These are phyloP conservation scores for Poecile atricapillus DNA, from an alignment of 2,113 vertebrate species.

Conservation along the genomic window DNA sequence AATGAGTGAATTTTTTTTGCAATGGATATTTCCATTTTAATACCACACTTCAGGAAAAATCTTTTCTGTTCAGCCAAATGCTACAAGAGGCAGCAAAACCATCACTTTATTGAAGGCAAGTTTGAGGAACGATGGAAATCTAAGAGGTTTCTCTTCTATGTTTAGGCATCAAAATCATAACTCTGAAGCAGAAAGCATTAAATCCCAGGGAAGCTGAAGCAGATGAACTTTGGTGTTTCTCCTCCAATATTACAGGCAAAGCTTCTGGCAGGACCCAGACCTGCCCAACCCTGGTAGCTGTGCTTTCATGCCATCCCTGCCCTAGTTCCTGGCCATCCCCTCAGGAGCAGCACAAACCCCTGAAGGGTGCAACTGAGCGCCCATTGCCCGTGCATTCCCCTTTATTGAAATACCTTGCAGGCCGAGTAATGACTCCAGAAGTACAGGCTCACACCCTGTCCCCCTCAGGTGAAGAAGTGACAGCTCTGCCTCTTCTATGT, in stretches of 20 bases:
- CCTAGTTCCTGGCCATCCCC: background rate
- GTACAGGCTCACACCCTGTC: accelerated
- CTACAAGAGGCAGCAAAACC: background rate
- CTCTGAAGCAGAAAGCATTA: background rate
- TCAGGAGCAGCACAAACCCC: background rate
- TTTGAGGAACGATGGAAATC: background rate
- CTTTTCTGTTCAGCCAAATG: background rate
- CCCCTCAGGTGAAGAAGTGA: background rate
- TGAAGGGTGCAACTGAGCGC: accelerated
- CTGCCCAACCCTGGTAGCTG: background rate
- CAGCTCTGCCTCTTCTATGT: background rate
- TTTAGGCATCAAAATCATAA: background rate
- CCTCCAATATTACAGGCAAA: background rate
- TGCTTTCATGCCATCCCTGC: accelerated
- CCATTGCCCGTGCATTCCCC: accelerated
- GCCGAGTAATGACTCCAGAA: accelerated
- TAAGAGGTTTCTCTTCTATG: background rate
- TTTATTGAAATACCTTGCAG: background rate
- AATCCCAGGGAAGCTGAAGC: background rate
- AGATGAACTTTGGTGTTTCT: background rate
- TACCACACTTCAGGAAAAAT: background rate
- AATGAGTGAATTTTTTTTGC: background rate
- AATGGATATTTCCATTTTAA: background rate
- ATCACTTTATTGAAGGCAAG: background rate
- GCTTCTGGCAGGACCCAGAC: background rate